These are phyloP conservation scores for Pseudococcus jackbeardsleyi DNA, from an alignment of 2,888 invertebrate genomes.

Conservation along the genomic window DNA sequence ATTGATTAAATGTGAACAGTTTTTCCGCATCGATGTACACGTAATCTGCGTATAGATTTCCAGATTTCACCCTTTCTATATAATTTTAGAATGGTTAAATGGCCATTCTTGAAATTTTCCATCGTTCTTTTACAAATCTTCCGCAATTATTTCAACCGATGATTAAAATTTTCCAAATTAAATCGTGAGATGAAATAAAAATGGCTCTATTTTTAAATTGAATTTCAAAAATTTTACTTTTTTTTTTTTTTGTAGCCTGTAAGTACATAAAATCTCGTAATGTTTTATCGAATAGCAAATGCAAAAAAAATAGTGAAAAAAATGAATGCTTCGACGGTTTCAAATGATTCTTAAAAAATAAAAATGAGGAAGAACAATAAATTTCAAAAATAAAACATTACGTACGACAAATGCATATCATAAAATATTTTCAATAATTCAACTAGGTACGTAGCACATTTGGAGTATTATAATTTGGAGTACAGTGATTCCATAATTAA, in stretches of 20 bases:
- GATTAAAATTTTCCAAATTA: too few relatives aligned
- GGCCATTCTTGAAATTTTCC: not conserved
- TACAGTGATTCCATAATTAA: not conserved
- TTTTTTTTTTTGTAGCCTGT: not conserved
- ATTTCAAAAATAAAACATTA: not conserved
- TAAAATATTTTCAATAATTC: not conserved
- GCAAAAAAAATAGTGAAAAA: not conserved
- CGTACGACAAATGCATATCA: not conserved
- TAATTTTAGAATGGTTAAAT: not conserved
- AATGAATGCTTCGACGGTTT: conserved; percentile 8
- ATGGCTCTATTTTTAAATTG: too few relatives aligned
- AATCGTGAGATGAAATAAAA: too few relatives aligned
- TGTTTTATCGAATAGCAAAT: not conserved
- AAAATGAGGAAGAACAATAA: not conserved
- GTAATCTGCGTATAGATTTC: not conserved
- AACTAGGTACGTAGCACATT: not conserved
- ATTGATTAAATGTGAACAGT: conserved; percentile 13
- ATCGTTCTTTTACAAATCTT: not conserved
- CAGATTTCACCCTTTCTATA: not conserved
- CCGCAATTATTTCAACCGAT: too few relatives aligned
- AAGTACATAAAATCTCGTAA: not conserved
- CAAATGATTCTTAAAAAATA: conserved; percentile 13
- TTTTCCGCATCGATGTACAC: not conserved
- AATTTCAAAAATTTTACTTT: not conserved
- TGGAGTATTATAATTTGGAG: not conserved